A percentile compares a stretch with the other conserved stretches of the same genome.
These are phyloP conservation scores for Brachyhypopomus occidentalis DNA, from an alignment of 2,113 vertebrate genomes.

Conservation along the genomic window DNA sequence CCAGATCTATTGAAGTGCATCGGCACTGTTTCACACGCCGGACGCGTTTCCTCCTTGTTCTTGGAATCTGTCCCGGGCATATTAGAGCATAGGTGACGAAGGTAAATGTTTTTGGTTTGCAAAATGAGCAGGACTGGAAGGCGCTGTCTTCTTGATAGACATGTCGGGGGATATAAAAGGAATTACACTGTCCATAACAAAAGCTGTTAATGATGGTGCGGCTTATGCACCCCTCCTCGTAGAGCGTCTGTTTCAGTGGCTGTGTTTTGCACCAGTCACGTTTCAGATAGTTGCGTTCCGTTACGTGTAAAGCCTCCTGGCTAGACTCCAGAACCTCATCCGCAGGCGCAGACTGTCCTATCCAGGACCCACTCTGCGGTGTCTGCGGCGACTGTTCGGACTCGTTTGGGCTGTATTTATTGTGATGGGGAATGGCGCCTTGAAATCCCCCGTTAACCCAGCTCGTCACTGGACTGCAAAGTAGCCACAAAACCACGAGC, in stretches of 20 bases:
- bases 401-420: slow-evolving; percentile 78
- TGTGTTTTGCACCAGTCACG: slow-evolving; percentile 97
- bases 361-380: slow-evolving; percentile 75
- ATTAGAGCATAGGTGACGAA: slow-evolving; percentile 90
- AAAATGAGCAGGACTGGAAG: slow-evolving; percentile 94
- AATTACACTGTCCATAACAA: slow-evolving; percentile 98
- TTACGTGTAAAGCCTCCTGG: slow-evolving; percentile 93
- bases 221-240: slow-evolving; percentile 90
- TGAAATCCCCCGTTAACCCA: slow-evolving; percentile 76
- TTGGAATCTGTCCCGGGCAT: slow-evolving; percentile 88
- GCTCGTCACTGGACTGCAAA: slow-evolving; percentile 69
- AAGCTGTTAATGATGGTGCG: slow-evolving; percentile 93
- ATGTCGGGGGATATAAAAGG: slow-evolving; percentile 94
- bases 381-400: slow-evolving; percentile 80
- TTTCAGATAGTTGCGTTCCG: slow-evolving; percentile 91
- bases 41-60: slow-evolving; percentile 87
- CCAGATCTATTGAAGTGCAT: slow-evolving; percentile 89
- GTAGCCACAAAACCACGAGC: slow-evolving; percentile 72
- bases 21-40: slow-evolving; percentile 95
- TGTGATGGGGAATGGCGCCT: slow-evolving; percentile 83
- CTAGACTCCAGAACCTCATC: slow-evolving; percentile 96
- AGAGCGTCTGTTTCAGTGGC: slow-evolving; percentile 92
- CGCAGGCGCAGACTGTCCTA: slow-evolving; percentile 71
- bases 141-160: slow-evolving; percentile 86
- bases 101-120: slow-evolving; percentile 92